Percentiles rank a stretch among this genome's conserved stretches.
phyloP scores from a whole-genome alignment of 2,888 invertebrate genomes.

The Endotricha flammealis region DNA sequence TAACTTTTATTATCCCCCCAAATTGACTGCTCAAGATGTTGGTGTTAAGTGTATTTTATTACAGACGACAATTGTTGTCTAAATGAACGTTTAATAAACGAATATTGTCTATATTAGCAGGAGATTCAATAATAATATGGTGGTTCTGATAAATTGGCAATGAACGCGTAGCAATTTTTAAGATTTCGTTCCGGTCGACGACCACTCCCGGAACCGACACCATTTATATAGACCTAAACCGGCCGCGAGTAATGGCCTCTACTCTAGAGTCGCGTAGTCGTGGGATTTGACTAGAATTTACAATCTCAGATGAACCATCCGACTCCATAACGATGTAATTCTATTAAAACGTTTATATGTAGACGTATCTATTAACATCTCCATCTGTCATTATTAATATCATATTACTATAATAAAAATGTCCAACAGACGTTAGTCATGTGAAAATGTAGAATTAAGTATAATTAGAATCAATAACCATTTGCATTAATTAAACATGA shows the following conservation, averaged over 20 bases:
- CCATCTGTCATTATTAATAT: background rate
- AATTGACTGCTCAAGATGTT: constrained; percentile 43
- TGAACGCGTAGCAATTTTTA: constrained; percentile 25
- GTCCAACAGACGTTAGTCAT: background rate
- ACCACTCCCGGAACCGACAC: constrained; percentile 37
- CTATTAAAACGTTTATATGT: background rate
- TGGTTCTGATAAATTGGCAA: constrained; percentile 24
- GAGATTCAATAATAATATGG: constrained; percentile 8
- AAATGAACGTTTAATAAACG: too few species aligned
- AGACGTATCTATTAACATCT: background rate
- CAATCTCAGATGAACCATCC: background rate
- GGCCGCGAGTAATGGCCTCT: constrained; percentile 39
- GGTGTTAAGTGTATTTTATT: too few species aligned
- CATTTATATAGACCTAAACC: constrained; percentile 46
- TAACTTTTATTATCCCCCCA: constrained; percentile 36
- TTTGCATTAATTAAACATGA: constrained; percentile 5
- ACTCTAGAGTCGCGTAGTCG: constrained; percentile 15
- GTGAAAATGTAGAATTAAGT: constrained; percentile 4
- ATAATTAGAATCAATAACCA: constrained; percentile 8
- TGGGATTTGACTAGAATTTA: constrained; percentile 8
- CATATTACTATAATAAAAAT: background rate
- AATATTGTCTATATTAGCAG: constrained; percentile 7
- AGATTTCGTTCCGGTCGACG: constrained; percentile 42
- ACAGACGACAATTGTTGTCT: too few species aligned
- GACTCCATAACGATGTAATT: background rate